Percentiles rank a stretch among this genome's conserved stretches.
phyloP scores from a whole-genome alignment of 2,888 invertebrate species.

The Lasius fuliginosus region DNA sequence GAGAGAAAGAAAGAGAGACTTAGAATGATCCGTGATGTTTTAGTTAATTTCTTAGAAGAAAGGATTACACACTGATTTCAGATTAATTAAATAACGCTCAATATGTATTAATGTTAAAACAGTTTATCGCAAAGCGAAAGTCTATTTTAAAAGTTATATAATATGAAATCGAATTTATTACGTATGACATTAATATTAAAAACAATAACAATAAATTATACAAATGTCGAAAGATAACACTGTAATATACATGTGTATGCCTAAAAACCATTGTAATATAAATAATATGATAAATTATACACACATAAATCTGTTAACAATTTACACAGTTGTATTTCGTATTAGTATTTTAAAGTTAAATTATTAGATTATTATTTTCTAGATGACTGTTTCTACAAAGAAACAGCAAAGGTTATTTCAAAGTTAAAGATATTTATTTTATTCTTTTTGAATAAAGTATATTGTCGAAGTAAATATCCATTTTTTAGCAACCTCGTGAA shows the following conservation, averaged over 20 bases:
- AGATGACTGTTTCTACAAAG: not conserved
- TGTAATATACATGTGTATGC: not conserved
- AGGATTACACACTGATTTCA: not conserved
- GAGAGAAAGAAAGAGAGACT: not conserved
- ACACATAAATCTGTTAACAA: not conserved
- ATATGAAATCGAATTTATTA: not conserved
- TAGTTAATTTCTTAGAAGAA: not conserved
- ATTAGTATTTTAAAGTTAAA: not conserved
- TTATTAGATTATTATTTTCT: not conserved
- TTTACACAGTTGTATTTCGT: not conserved
- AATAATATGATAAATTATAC: not conserved
- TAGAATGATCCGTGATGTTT: not conserved
- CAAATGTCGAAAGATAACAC: not conserved
- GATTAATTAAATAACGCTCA: not conserved
- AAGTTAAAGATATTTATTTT: not conserved
- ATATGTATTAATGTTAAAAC: constrained; percentile 5
- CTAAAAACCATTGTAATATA: not conserved
- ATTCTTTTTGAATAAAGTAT: not conserved
- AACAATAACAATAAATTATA: not conserved
- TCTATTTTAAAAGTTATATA: not conserved
- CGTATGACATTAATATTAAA: not conserved
- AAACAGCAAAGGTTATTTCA: not conserved
- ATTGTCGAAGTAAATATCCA: not conserved
- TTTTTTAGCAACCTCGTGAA: constrained; percentile 30
- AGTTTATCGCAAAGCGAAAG: not conserved